phyloP scores from a whole-genome alignment of 2,797 vertebrate genomes.

The Anguilla anguilla region DNA sequence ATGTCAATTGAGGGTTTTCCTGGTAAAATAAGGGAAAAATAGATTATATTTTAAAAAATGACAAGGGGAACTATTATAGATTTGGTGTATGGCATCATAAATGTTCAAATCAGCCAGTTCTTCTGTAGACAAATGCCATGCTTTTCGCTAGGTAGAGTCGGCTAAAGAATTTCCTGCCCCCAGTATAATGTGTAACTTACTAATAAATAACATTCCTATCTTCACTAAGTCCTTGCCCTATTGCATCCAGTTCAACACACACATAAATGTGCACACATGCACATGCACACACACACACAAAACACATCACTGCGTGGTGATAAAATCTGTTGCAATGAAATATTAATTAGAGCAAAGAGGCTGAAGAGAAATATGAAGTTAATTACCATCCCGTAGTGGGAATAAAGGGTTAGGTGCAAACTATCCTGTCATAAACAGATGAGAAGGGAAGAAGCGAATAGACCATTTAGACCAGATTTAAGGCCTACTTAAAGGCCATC shows the following conservation, averaged over 20 bases:
- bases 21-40: background rate
- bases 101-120: background rate
- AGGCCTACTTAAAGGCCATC: constrained; percentile 69
- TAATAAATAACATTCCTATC: constrained; percentile 52
- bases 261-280: background rate
- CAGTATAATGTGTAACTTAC: constrained; percentile 58
- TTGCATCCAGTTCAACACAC: constrained; percentile 25
- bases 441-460: constrained; percentile 67
- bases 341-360: constrained; percentile 87
- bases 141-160: constrained; percentile 57
- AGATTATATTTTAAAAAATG: background rate
- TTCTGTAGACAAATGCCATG: constrained; percentile 53
- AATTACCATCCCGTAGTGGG: constrained; percentile 80
- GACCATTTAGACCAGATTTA: constrained; percentile 66
- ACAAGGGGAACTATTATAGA: background rate
- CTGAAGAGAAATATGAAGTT: constrained; percentile 81
- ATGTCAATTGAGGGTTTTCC: background rate
- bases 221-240: constrained; percentile 55
- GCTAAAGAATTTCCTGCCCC: constrained; percentile 54
- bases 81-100: background rate
- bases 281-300: background rate
- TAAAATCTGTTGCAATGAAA: constrained; percentile 86
- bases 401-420: constrained; percentile 78
- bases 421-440: constrained; percentile 60
- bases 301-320: constrained; percentile 71